Evolutionary conservation across 2,113 vertebrate species (phyloP).

Genomic region (Ellobius talpinus): DNA sequence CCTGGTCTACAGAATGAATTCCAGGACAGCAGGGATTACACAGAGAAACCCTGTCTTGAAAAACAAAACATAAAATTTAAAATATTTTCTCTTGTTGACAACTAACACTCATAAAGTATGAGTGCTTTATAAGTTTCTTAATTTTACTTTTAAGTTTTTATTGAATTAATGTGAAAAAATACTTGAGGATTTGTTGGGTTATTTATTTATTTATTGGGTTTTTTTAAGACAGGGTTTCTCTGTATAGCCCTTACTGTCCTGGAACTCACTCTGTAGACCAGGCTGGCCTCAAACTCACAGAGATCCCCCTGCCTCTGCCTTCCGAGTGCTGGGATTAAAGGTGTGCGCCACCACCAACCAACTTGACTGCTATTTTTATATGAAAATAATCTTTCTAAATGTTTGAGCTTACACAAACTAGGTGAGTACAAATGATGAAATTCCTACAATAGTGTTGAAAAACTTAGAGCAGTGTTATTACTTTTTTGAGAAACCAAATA

Average conservation of each 20-base stretch:
- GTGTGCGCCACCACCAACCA: rapidly evolving
- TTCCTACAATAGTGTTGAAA: constrained; percentile 28
- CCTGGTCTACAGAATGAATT: neutral
- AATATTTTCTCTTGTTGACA: neutral
- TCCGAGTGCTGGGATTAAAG: too few species aligned
- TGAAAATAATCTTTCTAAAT: constrained; percentile 8
- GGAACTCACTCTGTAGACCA: too few species aligned
- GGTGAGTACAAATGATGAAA: constrained; percentile 20
- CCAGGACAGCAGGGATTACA: neutral
- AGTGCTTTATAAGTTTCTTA: constrained; percentile 36
- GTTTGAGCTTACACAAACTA: constrained; percentile 41
- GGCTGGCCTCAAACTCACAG: too few species aligned
- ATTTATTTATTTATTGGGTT: too few species aligned
- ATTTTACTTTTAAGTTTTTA: constrained; percentile 50
- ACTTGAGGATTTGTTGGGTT: neutral
- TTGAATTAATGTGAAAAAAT: constrained; percentile 62
- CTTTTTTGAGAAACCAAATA: constrained; percentile 22
- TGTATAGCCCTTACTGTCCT: too few species aligned
- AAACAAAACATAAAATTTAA: neutral
- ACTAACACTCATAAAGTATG: constrained; percentile 34
- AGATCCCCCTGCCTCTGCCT: too few species aligned
- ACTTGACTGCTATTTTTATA: constrained; percentile 36
- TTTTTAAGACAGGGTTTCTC: too few species aligned
- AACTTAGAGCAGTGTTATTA: constrained; percentile 42
- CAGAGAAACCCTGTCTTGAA: neutral